Evolutionary conservation across 2,113 vertebrate genomes (phyloP).

Genomic region (Pachycephala philippinensis): DNA sequence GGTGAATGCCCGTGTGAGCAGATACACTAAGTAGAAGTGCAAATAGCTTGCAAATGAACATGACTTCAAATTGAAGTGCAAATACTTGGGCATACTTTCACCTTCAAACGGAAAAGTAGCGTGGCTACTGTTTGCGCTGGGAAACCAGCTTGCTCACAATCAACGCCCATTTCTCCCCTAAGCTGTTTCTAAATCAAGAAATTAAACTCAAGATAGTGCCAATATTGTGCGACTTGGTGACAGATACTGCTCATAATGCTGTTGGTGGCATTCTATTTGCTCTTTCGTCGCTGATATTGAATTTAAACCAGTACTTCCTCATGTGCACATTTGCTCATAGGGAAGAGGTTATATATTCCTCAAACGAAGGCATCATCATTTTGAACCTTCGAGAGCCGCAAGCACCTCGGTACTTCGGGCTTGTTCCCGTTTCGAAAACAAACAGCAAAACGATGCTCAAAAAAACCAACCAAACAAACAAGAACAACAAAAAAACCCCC

Average conservation of each 20-base stretch:
- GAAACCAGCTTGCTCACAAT: neutral
- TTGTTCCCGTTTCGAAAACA: neutral
- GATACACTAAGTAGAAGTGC: neutral
- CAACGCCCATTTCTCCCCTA: neutral
- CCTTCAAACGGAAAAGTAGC: constrained; percentile 19
- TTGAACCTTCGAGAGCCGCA: neutral
- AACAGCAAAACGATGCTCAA: neutral
- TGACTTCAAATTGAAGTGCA: constrained; percentile 66
- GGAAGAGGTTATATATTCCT: neutral
- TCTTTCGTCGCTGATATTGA: neutral
- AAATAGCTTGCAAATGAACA: constrained; percentile 64
- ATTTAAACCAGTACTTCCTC: neutral
- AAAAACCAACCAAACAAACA: neutral
- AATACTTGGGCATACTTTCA: constrained; percentile 35
- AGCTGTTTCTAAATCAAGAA: neutral
- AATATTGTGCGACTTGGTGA: neutral
- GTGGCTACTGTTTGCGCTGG: neutral
- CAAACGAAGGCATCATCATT: neutral
- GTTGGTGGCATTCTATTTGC: neutral
- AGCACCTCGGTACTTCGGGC: neutral
- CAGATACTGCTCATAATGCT: neutral
- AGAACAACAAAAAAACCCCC: no score
- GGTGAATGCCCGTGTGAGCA: neutral
- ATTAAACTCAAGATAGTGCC: neutral
- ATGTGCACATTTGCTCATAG: neutral